A percentile compares a stretch with the other conserved stretches of the same genome.
Evolutionary conservation across 2,888 invertebrate species (phyloP).

Genomic region (Chorisops tibialis): DNA sequence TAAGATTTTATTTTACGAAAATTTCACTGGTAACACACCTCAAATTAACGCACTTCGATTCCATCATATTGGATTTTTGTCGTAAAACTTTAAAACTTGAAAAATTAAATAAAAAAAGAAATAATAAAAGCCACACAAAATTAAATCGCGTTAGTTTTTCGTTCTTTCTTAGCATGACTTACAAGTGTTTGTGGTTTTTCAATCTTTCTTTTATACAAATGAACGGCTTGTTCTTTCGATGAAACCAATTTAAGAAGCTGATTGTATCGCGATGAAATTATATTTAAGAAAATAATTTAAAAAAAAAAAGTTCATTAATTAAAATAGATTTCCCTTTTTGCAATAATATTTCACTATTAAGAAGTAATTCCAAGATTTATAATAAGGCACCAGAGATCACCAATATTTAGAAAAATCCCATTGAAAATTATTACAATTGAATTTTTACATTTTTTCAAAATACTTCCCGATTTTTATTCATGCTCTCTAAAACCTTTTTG

Average conservation of each 20-base stretch:
- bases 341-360: too few species aligned
- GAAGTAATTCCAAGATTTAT: too few species aligned
- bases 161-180: conserved; percentile 1
- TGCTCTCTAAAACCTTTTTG: too few species aligned
- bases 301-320: too few species aligned
- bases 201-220: neutral
- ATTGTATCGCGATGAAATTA: neutral
- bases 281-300: too few species aligned
- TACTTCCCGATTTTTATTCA: too few species aligned
- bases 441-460: too few species aligned
- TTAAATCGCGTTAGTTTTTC: neutral
- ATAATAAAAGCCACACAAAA: conserved; percentile 14
- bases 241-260: conserved; percentile 47
- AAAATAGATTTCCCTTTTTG: too few species aligned
- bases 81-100: neutral
- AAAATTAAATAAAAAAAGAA: too few species aligned
- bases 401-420: too few species aligned
- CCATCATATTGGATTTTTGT: conserved; percentile 17
- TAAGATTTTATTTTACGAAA: conserved; percentile 1
- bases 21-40: neutral
- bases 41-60: neutral
- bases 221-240: conserved; percentile 40
- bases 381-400: too few species aligned
- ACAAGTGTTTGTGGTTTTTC: conserved; percentile 7
- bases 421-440: too few species aligned